phyloP scores from a whole-genome alignment of 1,140 invertebrate species.

The Drosophila elegans region DNA sequence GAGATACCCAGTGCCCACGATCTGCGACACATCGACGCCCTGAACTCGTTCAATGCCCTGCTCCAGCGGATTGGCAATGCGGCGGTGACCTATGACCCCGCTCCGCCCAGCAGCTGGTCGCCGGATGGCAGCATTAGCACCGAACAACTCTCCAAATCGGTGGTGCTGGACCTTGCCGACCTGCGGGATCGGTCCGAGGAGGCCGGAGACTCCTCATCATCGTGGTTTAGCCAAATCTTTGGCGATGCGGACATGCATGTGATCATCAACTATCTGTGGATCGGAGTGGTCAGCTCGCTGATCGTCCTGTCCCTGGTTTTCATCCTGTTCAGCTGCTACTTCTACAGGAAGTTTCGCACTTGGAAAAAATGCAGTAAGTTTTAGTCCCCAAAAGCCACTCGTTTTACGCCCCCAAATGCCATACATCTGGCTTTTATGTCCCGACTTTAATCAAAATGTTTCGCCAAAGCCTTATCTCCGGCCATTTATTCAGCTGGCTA shows the following conservation, averaged over 20 bases:
- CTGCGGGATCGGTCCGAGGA: conserved; percentile 52
- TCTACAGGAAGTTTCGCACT: conserved; percentile 82
- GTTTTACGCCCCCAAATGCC: conserved; percentile 5
- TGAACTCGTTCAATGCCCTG: conserved; percentile 76
- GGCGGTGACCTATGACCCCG: conserved; percentile 38
- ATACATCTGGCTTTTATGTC: conserved; percentile 26
- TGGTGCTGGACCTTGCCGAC: conserved; percentile 78
- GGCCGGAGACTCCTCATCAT: neutral
- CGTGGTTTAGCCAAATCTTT: conserved; percentile 60
- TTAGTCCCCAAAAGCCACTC: conserved; percentile 4
- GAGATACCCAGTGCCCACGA: conserved; percentile 79
- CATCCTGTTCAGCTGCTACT: conserved; percentile 82
- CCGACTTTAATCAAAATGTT: conserved; percentile 60
- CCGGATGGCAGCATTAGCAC: conserved; percentile 66
- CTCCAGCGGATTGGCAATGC: conserved; percentile 73
- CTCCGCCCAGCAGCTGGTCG: conserved; percentile 27
- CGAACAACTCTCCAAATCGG: conserved; percentile 78
- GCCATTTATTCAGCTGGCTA: conserved; percentile 68
- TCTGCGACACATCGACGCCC: conserved; percentile 76
- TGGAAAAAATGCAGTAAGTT: conserved; percentile 85
- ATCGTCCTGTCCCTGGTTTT: conserved; percentile 77
- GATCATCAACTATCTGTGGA: conserved; percentile 83
- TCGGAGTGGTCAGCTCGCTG: conserved; percentile 79
- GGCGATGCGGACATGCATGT: conserved; percentile 77
- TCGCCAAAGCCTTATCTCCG: conserved; percentile 49